Evolutionary conservation across 2,888 invertebrate genomes (phyloP), one percentile per base, ranked within the genome.

Genomic region (Amiota mariae): DNA sequence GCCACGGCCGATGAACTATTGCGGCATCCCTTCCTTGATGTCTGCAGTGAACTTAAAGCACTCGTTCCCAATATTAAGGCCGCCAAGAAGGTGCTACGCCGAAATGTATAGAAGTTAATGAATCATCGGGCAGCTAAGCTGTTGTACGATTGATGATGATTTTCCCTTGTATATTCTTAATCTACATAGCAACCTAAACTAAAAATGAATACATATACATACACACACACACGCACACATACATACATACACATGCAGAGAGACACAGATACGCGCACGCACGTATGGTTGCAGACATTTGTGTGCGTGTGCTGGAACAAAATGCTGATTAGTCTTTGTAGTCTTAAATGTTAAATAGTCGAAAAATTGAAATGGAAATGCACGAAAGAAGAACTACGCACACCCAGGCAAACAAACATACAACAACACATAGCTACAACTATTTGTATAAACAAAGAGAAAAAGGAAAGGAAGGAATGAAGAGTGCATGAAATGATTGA

Each of bases 1-100:
- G 95, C 96, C 0, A 95, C 96, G 0, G 97, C 98, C 20, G 93
- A 95, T 1, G 95, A 97, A 87, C 91, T 99, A 61, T 90, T 99
- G 13, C 96, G 96, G 85, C 98, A 99, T 91, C 92, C 93, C 1
- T 99, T 99, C 90, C 92, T 98, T 75, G 96, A 90, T 94, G 94
- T 95, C 80, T 94, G 96, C 72, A 95, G 95, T 90, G 95, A 96
- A 83, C 91, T 98, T 18, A 92, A 93, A 72, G 94, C 96, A 0
- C 91, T 98, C 49, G 94, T 95, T 75, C 97, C 98, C 47, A 93
- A 98, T 76, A 98, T 98, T 80, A 94, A 94, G 87, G 98, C 97
- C 68, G 98, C 98, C 63, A 96, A 97, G 85, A 94, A 94, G 88
- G 94, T 97, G 83, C 92, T 96, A 67, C 83, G 88, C 47, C 87